Base-by-base conservation (phyloP, 2,113 vertebrate species). In the Brachypodius melanocephalos region DNA sequence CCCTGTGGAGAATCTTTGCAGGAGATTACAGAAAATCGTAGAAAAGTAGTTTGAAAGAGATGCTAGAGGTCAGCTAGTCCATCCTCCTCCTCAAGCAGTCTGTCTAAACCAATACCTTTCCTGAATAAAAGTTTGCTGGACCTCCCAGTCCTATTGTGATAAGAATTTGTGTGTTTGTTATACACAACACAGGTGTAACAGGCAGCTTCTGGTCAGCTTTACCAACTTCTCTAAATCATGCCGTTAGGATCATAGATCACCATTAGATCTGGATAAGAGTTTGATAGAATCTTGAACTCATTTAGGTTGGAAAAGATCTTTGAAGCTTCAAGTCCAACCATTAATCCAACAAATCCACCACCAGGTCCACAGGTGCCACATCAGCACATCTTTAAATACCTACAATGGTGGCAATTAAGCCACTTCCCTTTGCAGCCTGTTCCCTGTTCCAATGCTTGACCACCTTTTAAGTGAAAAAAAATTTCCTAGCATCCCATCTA, bases 251-350 rank as follows among this genome's bases (percentile, higher is more conserved):
- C 9, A 2, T 31, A 72, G 58, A 40, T 36, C 32, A 45, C 52
- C 16, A 14, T 62, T 58, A 36, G 12, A 49, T n/a, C 17, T 55
- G 17, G 14, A n/a, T 18, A 58, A 52, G 12, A 36, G 32, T 62
- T 82, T 73, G 36, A 38, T 7, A 32, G 34, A 66, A 55, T 36
- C 22, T 28, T 69, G 25, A 22, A 77, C 61, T 25, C 7, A 15
- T 67, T 67, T 61, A 36, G 15, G 5, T 19, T 83, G 42, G 42
- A 46, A 67, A 62, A 82, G 65, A 32, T 10, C 8, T 34, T 49
- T 67, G 59, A 85, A 29, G 10, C 6, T 14, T 58, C 0, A 0
- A 71, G 31, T 48, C 17, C 34, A n/a, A 9, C 12, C 10, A 5
- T 76, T 31, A 65, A 54, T 62, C 34, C 17, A 22, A 4, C 32